Percentiles rank a stretch among this genome's conserved stretches.
phyloP scores from a whole-genome alignment of 2,113 vertebrate species.

The Scalopus aquaticus region DNA sequence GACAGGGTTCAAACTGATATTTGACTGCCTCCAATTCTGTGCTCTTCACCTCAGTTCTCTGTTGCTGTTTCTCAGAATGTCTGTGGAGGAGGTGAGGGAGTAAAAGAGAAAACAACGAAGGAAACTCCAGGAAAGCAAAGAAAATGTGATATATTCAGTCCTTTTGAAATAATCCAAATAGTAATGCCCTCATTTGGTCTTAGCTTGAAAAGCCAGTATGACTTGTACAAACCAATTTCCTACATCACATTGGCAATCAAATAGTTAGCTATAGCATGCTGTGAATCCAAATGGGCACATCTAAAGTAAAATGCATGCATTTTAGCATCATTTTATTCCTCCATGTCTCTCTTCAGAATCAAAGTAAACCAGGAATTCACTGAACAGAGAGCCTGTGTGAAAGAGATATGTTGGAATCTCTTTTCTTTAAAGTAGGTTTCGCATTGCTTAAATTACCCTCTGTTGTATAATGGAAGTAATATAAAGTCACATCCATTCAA shows the following conservation, averaged over 20 bases:
- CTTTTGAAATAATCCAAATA: slow-evolving; percentile 57
- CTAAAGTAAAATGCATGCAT: slow-evolving; percentile 42
- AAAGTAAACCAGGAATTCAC: slow-evolving; percentile 12
- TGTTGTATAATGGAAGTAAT: slow-evolving; percentile 68
- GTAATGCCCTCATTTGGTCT: slow-evolving; percentile 51
- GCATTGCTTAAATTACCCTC: slow-evolving; percentile 42
- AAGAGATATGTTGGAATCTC: slow-evolving; percentile 50
- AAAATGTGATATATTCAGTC: background rate
- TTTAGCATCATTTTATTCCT: slow-evolving; percentile 5
- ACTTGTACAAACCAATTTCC: slow-evolving; percentile 70
- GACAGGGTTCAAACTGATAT: background rate
- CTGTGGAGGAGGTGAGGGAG: too few species aligned
- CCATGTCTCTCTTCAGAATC: slow-evolving; percentile 44
- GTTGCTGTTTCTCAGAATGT: background rate
- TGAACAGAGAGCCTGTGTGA: slow-evolving; percentile 32
- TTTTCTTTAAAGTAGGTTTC: slow-evolving; percentile 71
- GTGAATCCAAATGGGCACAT: slow-evolving; percentile 68
- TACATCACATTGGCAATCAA: slow-evolving; percentile 51
- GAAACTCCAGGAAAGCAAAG: background rate
- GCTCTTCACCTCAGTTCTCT: background rate
- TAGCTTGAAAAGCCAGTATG: slow-evolving; percentile 56
- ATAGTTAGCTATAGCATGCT: slow-evolving; percentile 56
- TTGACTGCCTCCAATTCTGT: background rate
- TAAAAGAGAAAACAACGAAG: background rate
- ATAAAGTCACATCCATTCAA: slow-evolving; percentile 55